Base-by-base conservation (phyloP, 2,797 vertebrate species). In the Pyrocephalus nanus region DNA sequence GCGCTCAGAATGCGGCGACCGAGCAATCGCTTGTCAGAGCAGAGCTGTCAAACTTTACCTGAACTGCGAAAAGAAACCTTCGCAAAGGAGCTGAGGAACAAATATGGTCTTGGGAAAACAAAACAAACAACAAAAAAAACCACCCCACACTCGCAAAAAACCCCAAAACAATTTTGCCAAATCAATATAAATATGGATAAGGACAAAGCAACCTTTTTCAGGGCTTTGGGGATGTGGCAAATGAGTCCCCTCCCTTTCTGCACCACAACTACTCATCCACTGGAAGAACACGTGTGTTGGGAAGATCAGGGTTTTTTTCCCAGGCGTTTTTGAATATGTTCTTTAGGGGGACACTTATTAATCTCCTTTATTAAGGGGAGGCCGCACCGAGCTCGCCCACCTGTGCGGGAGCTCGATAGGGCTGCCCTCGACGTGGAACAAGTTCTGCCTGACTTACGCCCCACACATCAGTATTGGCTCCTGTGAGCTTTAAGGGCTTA, bases 401-500 rank as follows among this genome's bases (percentile, higher is more conserved):
- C 85, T 65, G 69, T 1, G 32, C 5, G 7, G 86, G n/a, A 55
- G 32, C 36, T 3, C 51, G 29, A 30, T 30, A 27, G 53, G 32
- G 22, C 66, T 76, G 60, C 74, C 62, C 71, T 34, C 20, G 9
- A 2, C 36, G 5, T 0, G n/a, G n/a, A n/a, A 4, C 55, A 3
- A 27, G 38, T 23, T 19, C 67, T 80, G 81, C 67, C 78, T 62
- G 54, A 11, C 20, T 13, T 3, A 50, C n/a, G 43, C 61, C 40
- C 48, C 45, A 11, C 64, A 3, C 65, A 15, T 2, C 50, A 34
- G 2, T 4, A 25, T 8, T 32, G 84, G 47, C 86, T 85, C 51
- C 51, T 9, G 74, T 8, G 73, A 72, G 82, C 12, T 62, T 74
- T 88, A 86, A 94, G 76, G 50, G 83, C 47, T 92, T 81, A 94